Percentiles rank a stretch among this genome's conserved stretches.
phyloP scores from a whole-genome alignment of 2,113 vertebrate genomes.

The Trogon melanurus region DNA sequence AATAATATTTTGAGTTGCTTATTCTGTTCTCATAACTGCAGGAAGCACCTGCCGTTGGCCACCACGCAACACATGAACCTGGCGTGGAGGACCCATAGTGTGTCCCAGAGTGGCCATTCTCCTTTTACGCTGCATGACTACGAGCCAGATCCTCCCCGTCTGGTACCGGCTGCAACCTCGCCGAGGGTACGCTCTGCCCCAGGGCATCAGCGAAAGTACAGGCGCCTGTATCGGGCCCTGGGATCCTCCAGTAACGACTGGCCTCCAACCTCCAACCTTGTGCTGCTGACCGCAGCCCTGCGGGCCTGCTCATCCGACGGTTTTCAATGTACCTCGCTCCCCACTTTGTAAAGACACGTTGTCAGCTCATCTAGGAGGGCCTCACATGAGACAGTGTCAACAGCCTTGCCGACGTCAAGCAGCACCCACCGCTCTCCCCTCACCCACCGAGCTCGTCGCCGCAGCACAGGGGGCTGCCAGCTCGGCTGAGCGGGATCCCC shows the following conservation, averaged over 20 bases:
- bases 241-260: no score
- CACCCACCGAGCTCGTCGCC: fast-evolving
- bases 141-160: background rate
- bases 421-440: background rate
- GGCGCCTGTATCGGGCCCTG: background rate
- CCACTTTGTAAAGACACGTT: background rate
- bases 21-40: background rate
- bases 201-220: background rate
- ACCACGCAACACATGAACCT: fast-evolving
- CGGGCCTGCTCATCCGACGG: no score
- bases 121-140: fast-evolving
- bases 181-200: background rate
- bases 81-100: background rate
- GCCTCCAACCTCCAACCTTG: background rate
- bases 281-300: background rate
- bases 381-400: background rate
- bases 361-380: no score
- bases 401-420: background rate
- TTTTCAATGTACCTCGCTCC: background rate
- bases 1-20: background rate
- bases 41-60: background rate
- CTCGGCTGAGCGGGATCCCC: background rate
- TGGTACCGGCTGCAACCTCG: background rate
- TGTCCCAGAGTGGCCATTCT: background rate
- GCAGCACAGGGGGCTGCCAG: fast-evolving